phyloP scores from a whole-genome alignment of 2,113 vertebrate species.

The Platysteira castanea region DNA sequence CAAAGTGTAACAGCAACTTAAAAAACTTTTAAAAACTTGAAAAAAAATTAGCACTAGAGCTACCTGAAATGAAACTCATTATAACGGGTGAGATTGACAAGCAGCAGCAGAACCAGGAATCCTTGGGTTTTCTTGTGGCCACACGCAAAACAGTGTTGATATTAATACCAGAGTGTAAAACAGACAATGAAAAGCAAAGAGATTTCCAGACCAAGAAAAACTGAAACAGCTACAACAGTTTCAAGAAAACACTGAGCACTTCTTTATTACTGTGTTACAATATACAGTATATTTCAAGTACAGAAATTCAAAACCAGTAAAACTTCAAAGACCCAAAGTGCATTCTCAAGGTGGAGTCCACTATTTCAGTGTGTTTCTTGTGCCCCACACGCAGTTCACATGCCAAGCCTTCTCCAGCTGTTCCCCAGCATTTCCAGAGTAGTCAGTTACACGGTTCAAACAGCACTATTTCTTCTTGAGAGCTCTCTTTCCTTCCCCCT shows the following conservation, averaged over 20 bases:
- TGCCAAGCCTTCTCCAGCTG: not conserved
- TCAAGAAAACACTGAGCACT: not conserved
- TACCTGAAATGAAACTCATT: not conserved
- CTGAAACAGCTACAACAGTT: not conserved
- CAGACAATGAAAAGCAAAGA: not conserved
- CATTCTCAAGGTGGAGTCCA: not conserved
- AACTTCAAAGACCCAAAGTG: not conserved
- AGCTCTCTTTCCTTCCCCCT: conserved; percentile 94
- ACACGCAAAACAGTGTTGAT: not conserved
- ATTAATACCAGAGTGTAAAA: not conserved
- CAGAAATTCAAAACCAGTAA: not conserved
- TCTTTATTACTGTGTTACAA: not conserved
- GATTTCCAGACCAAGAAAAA: not conserved
- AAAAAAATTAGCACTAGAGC: not conserved
- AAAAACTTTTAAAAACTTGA: not conserved
- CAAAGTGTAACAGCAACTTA: not conserved
- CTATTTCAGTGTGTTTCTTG: not conserved
- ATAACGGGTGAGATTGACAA: not conserved
- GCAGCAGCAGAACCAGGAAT: not conserved
- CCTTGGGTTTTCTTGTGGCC: not conserved
- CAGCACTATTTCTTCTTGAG: conserved; percentile 81
- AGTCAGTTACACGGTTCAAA: not conserved
- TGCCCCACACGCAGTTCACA: rapidly evolving
- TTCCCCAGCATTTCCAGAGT: not conserved
- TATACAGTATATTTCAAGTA: not conserved